Conservation (phyloP, 2,113 vertebrate genomes). For the Paedocypris sp. region DNA sequence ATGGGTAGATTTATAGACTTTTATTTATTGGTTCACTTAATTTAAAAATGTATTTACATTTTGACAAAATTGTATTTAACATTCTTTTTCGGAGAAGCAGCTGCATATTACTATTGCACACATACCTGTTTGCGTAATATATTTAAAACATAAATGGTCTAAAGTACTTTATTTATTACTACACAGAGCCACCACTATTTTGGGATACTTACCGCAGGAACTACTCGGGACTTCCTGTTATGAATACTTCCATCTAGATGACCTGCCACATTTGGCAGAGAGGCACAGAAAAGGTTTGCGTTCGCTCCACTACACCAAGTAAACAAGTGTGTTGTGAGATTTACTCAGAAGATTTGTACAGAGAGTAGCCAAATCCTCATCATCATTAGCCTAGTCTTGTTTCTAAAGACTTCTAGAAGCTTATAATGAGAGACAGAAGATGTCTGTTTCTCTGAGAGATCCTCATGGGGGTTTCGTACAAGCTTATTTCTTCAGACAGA, state of each 20-base stretch:
- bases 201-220: constrained; percentile 86
- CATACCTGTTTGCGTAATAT: too few species aligned
- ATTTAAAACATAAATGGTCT: too few species aligned
- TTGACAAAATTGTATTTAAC: neutral
- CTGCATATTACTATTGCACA: neutral
- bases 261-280: constrained; percentile 76
- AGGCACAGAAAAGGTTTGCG: constrained; percentile 88
- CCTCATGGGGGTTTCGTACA: neutral
- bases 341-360: neutral
- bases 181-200: constrained; percentile 73
- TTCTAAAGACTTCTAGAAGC: neutral
- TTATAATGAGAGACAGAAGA: neutral
- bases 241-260: constrained; percentile 86
- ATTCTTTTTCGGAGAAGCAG: neutral
- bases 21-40: too few species aligned
- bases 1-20: too few species aligned
- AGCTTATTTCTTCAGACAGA: too few species aligned
- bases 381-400: neutral
- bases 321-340: neutral
- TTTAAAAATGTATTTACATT: too few species aligned
- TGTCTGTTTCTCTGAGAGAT: neutral
- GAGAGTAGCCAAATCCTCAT: neutral
- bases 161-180: too few species aligned
- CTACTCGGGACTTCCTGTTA: constrained; percentile 87
- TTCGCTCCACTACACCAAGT: too few species aligned